phyloP scores from a whole-genome alignment of 2,113 vertebrate genomes.

The Fregetta grallaria region DNA sequence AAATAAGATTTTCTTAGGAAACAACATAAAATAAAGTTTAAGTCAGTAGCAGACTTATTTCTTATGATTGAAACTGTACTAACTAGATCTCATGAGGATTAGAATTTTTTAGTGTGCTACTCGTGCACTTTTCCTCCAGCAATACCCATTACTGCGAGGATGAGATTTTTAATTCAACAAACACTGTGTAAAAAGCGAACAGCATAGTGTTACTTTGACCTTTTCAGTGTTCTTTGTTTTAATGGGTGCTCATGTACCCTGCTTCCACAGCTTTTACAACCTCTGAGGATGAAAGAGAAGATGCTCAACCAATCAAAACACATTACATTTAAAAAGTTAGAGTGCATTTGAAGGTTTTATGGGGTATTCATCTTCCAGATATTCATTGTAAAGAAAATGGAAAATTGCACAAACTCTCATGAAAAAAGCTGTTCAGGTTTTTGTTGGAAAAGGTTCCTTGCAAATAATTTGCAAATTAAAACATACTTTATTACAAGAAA shows the following conservation, averaged over 20 bases:
- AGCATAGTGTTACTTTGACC: constrained; percentile 5
- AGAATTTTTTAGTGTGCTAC: neutral
- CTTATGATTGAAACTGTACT: neutral
- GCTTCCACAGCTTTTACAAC: neutral
- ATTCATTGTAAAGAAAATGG: neutral
- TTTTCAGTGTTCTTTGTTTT: constrained; percentile 29
- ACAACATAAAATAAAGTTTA: neutral
- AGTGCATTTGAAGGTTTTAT: neutral
- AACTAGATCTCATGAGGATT: neutral
- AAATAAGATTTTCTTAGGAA: neutral
- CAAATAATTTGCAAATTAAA: neutral
- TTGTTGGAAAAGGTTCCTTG: neutral
- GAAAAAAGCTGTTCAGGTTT: neutral
- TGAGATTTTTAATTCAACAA: constrained; percentile 37
- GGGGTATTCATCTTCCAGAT: neutral
- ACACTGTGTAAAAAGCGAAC: neutral
- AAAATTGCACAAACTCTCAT: neutral
- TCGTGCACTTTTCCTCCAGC: neutral
- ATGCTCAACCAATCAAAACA: constrained; percentile 6
- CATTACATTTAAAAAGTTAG: neutral
- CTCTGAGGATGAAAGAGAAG: constrained; percentile 21
- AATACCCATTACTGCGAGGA: neutral
- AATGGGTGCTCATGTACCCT: neutral
- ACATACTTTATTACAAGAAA: neutral
- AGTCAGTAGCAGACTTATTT: neutral